These are phyloP conservation scores for Oenanthe oenanthe DNA, from an alignment of 2,113 vertebrate genomes.

Conservation along the genomic window DNA sequence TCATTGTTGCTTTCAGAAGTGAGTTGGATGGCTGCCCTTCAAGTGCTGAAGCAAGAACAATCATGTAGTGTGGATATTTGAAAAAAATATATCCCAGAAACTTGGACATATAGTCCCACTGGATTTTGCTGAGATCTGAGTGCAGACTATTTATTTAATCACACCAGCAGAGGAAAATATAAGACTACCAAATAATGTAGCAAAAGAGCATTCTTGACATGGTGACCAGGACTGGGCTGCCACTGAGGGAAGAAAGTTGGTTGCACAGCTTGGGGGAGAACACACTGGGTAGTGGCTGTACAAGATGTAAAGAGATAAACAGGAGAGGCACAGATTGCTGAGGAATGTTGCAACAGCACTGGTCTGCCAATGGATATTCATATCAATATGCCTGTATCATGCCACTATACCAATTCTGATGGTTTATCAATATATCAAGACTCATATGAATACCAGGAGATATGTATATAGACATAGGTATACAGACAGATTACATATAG, in stretches of 20 bases:
- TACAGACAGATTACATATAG: background rate
- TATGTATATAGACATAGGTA: too few species aligned
- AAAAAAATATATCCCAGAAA: background rate
- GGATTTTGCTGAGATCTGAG: constrained; percentile 1
- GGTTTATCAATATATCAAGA: background rate
- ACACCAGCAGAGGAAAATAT: background rate
- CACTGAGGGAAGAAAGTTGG: background rate
- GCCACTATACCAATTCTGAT: background rate
- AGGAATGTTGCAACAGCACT: background rate
- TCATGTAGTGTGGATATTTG: background rate
- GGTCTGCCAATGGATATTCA: background rate
- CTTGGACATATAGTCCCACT: background rate
- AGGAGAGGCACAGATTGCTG: background rate
- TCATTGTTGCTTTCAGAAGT: constrained; percentile 25
- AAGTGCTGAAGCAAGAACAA: background rate
- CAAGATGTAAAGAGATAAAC: background rate
- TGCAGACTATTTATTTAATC: constrained; percentile 13
- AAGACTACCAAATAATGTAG: background rate
- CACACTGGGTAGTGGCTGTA: background rate
- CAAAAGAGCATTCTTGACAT: background rate
- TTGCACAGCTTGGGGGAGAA: background rate
- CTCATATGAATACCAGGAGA: background rate
- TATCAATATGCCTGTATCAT: background rate
- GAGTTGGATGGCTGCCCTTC: constrained; percentile 19
- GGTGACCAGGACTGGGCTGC: background rate